Evolutionary conservation across 2,888 invertebrate species (phyloP), one percentile per base, ranked within the genome.

Genomic region (Pachymerium ferrugineum): DNA sequence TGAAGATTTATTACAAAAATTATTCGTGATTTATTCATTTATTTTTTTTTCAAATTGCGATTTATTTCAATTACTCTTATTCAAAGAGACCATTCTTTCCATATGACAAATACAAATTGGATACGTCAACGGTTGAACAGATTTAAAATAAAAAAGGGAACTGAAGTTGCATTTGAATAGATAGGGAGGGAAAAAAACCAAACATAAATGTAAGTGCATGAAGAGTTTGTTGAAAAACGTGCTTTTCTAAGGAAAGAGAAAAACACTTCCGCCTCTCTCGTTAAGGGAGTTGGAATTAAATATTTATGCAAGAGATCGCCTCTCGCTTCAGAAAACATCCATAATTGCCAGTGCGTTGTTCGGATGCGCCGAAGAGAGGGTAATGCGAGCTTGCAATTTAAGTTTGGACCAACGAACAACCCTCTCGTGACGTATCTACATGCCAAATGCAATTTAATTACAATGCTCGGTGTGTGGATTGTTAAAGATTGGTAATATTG

Each of bases 291-390:
- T 69, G 69, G 69, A 69, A 69, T 69, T 33, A 69, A 69, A 69
- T 69, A 69, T 69, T 69, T 69, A 69, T 69, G 69, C 69, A 69
- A 69, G 62, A 69, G 69, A 69, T 33, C 69, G 31, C 33, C 69
- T 69, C 33, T 33, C 33, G 69, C 69, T 33, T 69, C 33, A 33
- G 30, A 30, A 69, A 69, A 69, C 69, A 69, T 69, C 31, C 69
- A 69, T 69, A 69, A 69, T 69, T 69, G 33, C 69, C 28, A n/a
- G 62, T 62, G 62, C 62, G 62, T 62, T 62, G 25, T 62, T 62
- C 62, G 28, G 62, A 62, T 62, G 62, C 62, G 62, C 62, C 62
- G 28, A 62, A 62, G 62, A 28, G 62, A 62, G 62, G 62, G 62
- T 62, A 62, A 62, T 62, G 62, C 62, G 12, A 62, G 62, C 28